Conservation (phyloP, 2,888 invertebrate genomes). For the Limenitis camilla region DNA sequence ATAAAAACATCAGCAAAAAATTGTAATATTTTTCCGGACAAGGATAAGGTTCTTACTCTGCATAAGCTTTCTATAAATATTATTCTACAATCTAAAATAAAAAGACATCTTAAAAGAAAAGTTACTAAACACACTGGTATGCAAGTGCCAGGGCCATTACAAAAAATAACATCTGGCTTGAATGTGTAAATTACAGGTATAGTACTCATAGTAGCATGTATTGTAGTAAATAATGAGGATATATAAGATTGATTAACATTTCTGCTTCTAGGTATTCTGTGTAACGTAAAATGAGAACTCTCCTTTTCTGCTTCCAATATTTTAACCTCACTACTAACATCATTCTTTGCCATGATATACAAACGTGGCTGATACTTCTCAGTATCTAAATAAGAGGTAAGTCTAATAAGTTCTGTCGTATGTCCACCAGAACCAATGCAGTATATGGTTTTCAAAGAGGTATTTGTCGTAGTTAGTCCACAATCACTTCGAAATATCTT, state of each 20-base stretch:
- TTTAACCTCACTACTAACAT: constrained; percentile 83
- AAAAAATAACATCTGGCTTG: constrained; percentile 87
- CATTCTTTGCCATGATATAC: constrained; percentile 86
- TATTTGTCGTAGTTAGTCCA: constrained; percentile 24
- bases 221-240: constrained; percentile 85
- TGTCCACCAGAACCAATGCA: constrained; percentile 92
- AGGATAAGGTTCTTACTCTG: constrained; percentile 89
- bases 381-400: constrained; percentile 78
- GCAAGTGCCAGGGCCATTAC: constrained; percentile 98
- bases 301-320: constrained; percentile 69
- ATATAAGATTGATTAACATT: constrained; percentile 90
- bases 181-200: constrained; percentile 80
- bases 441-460: constrained; percentile 67
- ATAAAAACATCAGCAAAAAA: constrained; percentile 88
- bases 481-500: constrained; percentile 25
- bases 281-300: constrained; percentile 58
- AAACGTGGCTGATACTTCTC: constrained; percentile 80
- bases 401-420: constrained; percentile 92
- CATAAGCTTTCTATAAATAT: constrained; percentile 97
- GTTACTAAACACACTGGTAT: constrained; percentile 90
- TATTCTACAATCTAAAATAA: constrained; percentile 80
- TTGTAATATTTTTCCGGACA: constrained; percentile 90
- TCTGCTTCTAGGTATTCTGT: constrained; percentile 86
- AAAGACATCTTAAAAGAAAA: constrained; percentile 81
- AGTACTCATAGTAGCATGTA: constrained; percentile 80